phyloP scores from a whole-genome alignment of 1,140 invertebrate genomes.

The Meloidogyne chitwoodi region DNA sequence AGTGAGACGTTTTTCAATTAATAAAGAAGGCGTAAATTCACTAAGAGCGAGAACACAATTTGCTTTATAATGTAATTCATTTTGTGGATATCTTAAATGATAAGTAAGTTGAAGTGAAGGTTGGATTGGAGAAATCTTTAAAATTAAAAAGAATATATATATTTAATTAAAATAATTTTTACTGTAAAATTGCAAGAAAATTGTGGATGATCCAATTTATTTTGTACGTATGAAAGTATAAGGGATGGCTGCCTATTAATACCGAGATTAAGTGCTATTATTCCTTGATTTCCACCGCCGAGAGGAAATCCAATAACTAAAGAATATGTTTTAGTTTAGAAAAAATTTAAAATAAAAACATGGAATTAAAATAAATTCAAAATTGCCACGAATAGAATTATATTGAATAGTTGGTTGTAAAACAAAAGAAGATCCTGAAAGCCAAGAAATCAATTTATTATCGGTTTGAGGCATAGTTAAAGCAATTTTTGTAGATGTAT shows the following conservation, averaged over 20 bases:
- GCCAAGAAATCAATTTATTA: background rate
- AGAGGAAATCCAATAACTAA: slow-evolving; percentile 39
- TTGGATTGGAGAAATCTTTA: slow-evolving; percentile 23
- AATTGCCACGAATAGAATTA: slow-evolving; percentile 21
- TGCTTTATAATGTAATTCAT: slow-evolving; percentile 38
- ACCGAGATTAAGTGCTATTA: slow-evolving; percentile 30
- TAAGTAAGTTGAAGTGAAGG: slow-evolving; percentile 19
- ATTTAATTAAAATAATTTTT: background rate
- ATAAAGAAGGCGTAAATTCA: slow-evolving; percentile 45
- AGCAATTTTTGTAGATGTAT: background rate
- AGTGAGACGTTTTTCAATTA: slow-evolving; percentile 44
- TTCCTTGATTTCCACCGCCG: slow-evolving; percentile 43
- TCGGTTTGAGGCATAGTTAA: background rate
- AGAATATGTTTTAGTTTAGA: background rate
- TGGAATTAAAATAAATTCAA: slow-evolving; percentile 32
- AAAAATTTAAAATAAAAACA: background rate
- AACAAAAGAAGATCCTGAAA: slow-evolving; percentile 31
- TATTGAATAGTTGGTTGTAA: slow-evolving; percentile 48
- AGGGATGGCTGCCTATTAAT: background rate
- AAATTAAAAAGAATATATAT: background rate
- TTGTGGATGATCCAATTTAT: slow-evolving; percentile 54
- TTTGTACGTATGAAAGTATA: slow-evolving; percentile 37
- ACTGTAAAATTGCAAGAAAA: slow-evolving; percentile 41
- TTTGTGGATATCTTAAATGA: slow-evolving; percentile 28
- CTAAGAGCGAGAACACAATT: slow-evolving; percentile 19